Evolutionary conservation across 2,113 vertebrate genomes (phyloP), one percentile per base, ranked within the genome.

Genomic region (Dissostichus mawsoni): DNA sequence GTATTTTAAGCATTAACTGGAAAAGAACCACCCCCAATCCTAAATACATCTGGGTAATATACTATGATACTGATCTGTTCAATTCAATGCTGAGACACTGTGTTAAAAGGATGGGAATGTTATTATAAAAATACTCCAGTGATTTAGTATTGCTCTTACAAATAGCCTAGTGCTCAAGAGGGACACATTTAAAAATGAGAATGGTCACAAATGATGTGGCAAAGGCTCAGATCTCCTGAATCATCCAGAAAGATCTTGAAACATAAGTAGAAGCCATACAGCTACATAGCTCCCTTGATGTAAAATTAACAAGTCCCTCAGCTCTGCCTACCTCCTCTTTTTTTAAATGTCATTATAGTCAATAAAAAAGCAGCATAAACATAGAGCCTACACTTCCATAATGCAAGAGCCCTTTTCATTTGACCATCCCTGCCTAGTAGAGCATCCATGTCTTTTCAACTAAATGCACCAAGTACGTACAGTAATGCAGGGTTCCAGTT

Each of bases 21-120:
- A 45, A 48, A 18, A 48, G 18, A 20, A 74, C 68, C 17, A 33
- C 50, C 48, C 62, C 18, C 5, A 10, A 61, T 16, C 41, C 9
- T 23, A 45, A 56, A 44, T 41, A 72, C 78, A 82, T 64, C 75
- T 70, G 62, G 56, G 47, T 61, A 64, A 56, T 47, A 76, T n/a
- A 25, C 33, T n/a, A 18, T 59, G 76, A 81, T 63, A 63, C 57
- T 25, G 66, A 59, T 66, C 51, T 33, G 58, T 56, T 57, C 76
- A 4, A 72, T 80, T 66, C 59, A 76, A 45, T 76, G 67, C 63
- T 78, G 78, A 68, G 78, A 79, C 74, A 67, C 55, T 66, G 70
- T 57, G 55, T 18, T 65, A 55, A 69, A 71, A 62, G 51, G 65
- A 53, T 55, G 61, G 66, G 61, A 59, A 48, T 65, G 62, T 20